Base-by-base conservation (phyloP, 2,888 invertebrate species). In the Thymelicus lineola region DNA sequence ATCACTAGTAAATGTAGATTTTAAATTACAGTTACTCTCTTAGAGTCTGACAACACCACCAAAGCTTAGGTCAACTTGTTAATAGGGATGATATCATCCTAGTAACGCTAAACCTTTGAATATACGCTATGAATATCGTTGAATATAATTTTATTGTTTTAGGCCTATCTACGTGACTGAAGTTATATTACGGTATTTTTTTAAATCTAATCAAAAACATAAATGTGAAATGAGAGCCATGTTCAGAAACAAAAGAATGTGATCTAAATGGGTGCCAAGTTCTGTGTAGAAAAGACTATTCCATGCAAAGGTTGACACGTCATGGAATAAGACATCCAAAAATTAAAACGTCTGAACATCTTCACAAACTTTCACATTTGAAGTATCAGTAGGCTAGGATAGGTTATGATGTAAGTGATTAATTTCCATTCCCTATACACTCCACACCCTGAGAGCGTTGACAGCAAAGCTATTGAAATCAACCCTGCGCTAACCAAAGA, bases 101-200 rank as follows among this genome's bases (percentile, higher is more conserved):
- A 20, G 45, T 45, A 65, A 45, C 14, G 20, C 35, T 57, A 38
- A 57, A 20, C 65, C 45, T 15, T 57, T 10, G 53, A 57, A 57
- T 57, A 15, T 65, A 57, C 28, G 46, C 38, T 57, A 64, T 65
- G 65, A 65, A 57, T 65, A 65, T 45, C 28, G 38, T 1, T 35
- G 28, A 15, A 15, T 15, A 45, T 64, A 42, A 53, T 63, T 36
- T 6, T 55, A 42, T 12, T 53, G 38, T 57, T 50, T 64, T 57
- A 14, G 45, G 45, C n/a, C 10, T 12, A 15, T 45, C 14, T 20
- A 4, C 14, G 9, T 64, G 4, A 63, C 38, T n/a, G 9, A 10
- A 38, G 7, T 7, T 10, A 38, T 38, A 38, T 38, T 10, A 38
- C 7, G 1, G 10, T 38, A 38, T 38, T 7, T 10, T 9, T 38